Evolutionary conservation across 2,888 invertebrate species (phyloP), one percentile per base, ranked within the genome.

Genomic region (Criorhina ranunculi): DNA sequence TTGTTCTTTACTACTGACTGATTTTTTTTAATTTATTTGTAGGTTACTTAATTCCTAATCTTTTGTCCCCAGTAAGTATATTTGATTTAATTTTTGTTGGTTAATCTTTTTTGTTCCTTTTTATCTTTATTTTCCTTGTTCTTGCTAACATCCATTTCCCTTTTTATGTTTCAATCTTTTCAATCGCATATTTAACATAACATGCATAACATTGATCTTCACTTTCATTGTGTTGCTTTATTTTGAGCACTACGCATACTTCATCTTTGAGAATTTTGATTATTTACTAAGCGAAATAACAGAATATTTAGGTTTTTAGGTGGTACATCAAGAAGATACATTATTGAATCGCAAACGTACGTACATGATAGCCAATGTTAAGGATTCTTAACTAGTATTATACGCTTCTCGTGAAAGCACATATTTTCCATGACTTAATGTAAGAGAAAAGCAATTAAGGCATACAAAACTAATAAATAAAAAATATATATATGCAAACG

Each of bases 41-140:
- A 91, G 91, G 91, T 91, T 91, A 91, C 91, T 89, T 91, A 91
- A 91, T 91, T 90, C 91, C 90, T 91, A 91, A 91, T 90, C 89
- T 90, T 88, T 88, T 87, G 88, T 88, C 88, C 88, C 87, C 88
- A 89, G 88, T 88, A 89, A 89, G 85, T 85, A 85, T 80, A 80
- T 85, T 85, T 85, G 59, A 66, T 76, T 85, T 72, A 55, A 62
- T 62, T 82, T 82, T 79, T 42, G 44, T 79, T 83, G 31, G 64
- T 69, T 55, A 44, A 77, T 46, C 29, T 37, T 44, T 76, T 9
- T 46, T 64, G 46, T 73, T 44, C 31, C 12, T 40, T 64, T 44
- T 6, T 37, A 59, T 59, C 7, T 19, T 57, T 49, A 7, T 31
- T 55, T 40, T 51, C 3, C 29, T 64, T 51, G 29, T 62, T 72